Percentiles rank a stretch among this genome's conserved stretches.
Evolutionary conservation across 2,113 vertebrate species (phyloP).

Genomic region (Conger conger): DNA sequence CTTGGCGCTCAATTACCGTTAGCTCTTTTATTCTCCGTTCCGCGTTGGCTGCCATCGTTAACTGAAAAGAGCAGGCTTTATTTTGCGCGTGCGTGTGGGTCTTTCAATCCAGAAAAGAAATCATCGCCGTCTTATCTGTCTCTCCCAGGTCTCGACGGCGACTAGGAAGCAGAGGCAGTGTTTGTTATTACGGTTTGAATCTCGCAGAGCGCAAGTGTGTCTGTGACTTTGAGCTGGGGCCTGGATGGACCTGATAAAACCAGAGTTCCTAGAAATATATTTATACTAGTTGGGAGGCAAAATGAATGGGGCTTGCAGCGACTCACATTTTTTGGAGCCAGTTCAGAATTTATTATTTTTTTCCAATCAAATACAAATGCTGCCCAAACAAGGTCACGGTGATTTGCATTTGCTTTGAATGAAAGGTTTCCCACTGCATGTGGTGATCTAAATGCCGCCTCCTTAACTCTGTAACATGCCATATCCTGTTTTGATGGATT

Average conservation of each 20-base stretch:
- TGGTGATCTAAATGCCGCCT: not conserved
- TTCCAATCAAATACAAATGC: not conserved
- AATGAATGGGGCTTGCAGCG: not conserved
- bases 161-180: not conserved
- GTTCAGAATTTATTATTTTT: not conserved
- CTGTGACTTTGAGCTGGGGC: not conserved
- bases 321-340: not conserved
- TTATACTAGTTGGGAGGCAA: constrained; percentile 15
- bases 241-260: constrained; percentile 35
- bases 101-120: not conserved
- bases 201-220: not conserved
- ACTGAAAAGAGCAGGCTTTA: not conserved
- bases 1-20: not conserved
- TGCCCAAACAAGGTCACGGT: not conserved
- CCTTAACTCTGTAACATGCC: not conserved
- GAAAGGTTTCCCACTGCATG: not conserved
- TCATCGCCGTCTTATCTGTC: constrained; percentile 22
- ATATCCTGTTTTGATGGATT: no score
- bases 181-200: not conserved
- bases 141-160: not conserved
- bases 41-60: not conserved
- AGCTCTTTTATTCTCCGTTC: not conserved
- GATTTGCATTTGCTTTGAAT: not conserved
- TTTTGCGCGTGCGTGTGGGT: not conserved
- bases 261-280: constrained; percentile 37